phyloP scores from a whole-genome alignment of 2,113 vertebrate species.

The Galemys pyrenaicus region DNA sequence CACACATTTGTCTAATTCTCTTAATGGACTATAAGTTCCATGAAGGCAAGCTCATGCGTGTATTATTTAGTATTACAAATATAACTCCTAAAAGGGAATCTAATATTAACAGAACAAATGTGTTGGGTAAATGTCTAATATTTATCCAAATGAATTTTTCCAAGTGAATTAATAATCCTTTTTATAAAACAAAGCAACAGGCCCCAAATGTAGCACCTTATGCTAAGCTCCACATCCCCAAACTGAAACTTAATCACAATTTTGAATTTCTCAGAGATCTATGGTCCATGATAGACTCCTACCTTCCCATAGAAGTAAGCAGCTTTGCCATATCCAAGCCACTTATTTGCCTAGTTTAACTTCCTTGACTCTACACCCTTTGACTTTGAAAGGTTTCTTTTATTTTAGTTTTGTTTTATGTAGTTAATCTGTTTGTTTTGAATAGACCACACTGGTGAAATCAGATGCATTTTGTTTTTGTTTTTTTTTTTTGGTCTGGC shows the following conservation, averaged over 20 bases:
- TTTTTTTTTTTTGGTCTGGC: too few relatives aligned
- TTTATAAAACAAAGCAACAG: background rate
- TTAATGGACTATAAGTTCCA: background rate
- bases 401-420: too few relatives aligned
- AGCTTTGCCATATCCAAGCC: background rate
- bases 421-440: too few relatives aligned
- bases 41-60: background rate
- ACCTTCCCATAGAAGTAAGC: background rate
- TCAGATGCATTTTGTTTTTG: too few relatives aligned
- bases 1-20: background rate
- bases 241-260: background rate
- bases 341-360: background rate
- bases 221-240: background rate
- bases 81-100: background rate
- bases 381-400: too few relatives aligned
- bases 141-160: background rate
- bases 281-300: background rate
- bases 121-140: background rate
- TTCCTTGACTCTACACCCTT: background rate
- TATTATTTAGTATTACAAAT: background rate
- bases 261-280: background rate
- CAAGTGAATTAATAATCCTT: background rate
- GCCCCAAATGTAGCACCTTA: background rate
- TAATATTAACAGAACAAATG: background rate
- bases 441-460: too few relatives aligned